Percentiles rank a stretch among this genome's conserved stretches.
These are phyloP conservation scores for Phyto melanocephala DNA, from an alignment of 2,888 invertebrate genomes.

Conservation along the genomic window DNA sequence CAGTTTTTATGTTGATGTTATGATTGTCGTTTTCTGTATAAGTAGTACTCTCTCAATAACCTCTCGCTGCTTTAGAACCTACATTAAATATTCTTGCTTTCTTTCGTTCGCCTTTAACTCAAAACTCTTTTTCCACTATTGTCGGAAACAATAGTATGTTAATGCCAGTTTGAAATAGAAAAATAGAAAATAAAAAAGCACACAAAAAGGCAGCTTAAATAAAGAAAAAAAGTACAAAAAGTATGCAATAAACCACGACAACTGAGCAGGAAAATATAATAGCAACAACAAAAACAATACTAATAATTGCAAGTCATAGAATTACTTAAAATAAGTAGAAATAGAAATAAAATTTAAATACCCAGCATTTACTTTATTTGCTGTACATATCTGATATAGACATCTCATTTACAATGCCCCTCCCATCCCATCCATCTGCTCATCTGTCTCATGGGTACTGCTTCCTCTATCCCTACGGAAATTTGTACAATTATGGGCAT, in stretches of 20 bases:
- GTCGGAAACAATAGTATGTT: constrained; percentile 50
- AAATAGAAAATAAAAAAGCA: neutral
- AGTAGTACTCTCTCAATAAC: constrained; percentile 15
- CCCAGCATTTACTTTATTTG: constrained; percentile 12
- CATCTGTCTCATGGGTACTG: neutral
- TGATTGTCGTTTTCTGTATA: neutral
- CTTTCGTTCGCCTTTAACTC: constrained; percentile 27
- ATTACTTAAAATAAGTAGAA: constrained; percentile 36
- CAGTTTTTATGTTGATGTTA: neutral
- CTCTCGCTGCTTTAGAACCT: constrained; percentile 48
- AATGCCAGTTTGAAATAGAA: constrained; percentile 43
- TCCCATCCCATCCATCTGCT: constrained; percentile 9
- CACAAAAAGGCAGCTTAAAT: neutral
- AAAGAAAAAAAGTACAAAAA: neutral
- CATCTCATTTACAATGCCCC: constrained; percentile 45
- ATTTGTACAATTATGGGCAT: neutral
- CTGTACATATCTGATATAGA: constrained; percentile 54
- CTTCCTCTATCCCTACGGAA: neutral
- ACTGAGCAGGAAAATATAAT: constrained; percentile 21
- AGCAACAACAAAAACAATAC: constrained; percentile 15
- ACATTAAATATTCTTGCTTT: constrained; percentile 24
- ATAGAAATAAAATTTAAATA: constrained; percentile 39
- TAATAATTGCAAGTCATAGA: constrained; percentile 51
- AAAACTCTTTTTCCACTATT: constrained; percentile 27
- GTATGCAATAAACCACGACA: constrained; percentile 41